A percentile compares a stretch with the other conserved stretches of the same genome.
Evolutionary conservation across 2,797 vertebrate genomes (phyloP).

Genomic region (Sternarchorhynchus goeldii): DNA sequence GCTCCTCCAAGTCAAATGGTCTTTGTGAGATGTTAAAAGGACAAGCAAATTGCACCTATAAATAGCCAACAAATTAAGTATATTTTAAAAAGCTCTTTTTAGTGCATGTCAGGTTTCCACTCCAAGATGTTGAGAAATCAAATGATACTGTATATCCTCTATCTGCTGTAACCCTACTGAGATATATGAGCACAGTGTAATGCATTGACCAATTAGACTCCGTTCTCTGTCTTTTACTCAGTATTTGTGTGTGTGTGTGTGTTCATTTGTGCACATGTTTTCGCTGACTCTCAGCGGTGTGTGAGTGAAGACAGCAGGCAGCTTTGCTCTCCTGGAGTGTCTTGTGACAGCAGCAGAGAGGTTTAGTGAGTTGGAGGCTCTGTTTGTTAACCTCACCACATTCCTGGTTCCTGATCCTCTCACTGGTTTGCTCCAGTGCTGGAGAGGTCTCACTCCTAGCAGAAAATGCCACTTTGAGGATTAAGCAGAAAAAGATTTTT

Average conservation of each 20-base stretch:
- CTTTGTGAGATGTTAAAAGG: conserved; percentile 18
- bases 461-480: neutral
- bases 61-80: neutral
- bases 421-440: conserved; percentile 24
- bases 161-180: neutral
- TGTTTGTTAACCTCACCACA: conserved; percentile 65
- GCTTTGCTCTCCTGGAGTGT: conserved; percentile 50
- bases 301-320: conserved; percentile 54
- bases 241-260: neutral
- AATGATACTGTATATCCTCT: neutral
- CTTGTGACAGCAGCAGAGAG: conserved; percentile 60
- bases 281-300: conserved; percentile 9
- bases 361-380: conserved; percentile 57
- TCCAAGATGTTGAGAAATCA: neutral
- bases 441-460: conserved; percentile 15
- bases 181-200: no score
- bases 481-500: conserved; percentile 5
- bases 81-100: neutral
- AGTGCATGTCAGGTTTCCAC: neutral
- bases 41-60: neutral
- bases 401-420: conserved; percentile 48
- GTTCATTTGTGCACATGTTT: neutral
- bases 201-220: no score
- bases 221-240: no score
- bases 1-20: conserved; percentile 2